phyloP scores from a whole-genome alignment of 2,797 vertebrate species.

The Heterohyrax brucei region DNA sequence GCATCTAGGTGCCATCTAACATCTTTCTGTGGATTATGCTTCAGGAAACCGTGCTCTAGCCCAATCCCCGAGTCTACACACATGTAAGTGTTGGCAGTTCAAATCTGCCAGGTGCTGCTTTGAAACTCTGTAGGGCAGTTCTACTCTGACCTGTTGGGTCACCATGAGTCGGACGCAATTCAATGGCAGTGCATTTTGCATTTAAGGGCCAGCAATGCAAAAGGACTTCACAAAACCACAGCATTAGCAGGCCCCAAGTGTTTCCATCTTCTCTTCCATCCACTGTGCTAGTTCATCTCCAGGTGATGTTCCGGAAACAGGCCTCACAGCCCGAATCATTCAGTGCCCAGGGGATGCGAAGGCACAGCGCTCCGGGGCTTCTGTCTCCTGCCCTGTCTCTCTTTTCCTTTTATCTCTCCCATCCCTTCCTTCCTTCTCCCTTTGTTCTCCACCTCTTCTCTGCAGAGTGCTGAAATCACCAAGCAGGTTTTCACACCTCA shows the following conservation, averaged over 20 bases:
- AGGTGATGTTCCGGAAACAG: not conserved
- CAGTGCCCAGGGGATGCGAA: not conserved
- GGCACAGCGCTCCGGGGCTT: not conserved
- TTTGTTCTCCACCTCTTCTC: too few relatives aligned
- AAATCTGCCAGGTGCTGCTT: too few relatives aligned
- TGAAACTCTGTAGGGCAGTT: too few relatives aligned
- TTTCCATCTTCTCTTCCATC: not conserved
- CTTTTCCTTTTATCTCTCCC: not conserved
- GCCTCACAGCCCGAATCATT: not conserved
- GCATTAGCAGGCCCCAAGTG: accelerated
- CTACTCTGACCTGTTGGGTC: too few relatives aligned
- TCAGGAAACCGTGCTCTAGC: accelerated
- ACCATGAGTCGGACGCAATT: too few relatives aligned
- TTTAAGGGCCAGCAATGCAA: not conserved
- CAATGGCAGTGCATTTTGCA: too few relatives aligned
- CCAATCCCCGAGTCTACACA: not conserved
- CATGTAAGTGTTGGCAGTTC: too few relatives aligned
- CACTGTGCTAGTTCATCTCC: not conserved
- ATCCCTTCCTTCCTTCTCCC: not conserved
- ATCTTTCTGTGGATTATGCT: not conserved
- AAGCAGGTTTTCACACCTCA: not conserved
- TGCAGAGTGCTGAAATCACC: not conserved
- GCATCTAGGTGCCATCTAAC: not conserved
- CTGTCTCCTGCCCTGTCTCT: not conserved
- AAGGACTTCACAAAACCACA: not conserved